These are phyloP conservation scores for Euleptes europaea DNA, from an alignment of 2,113 vertebrate species.

Conservation along the genomic window DNA sequence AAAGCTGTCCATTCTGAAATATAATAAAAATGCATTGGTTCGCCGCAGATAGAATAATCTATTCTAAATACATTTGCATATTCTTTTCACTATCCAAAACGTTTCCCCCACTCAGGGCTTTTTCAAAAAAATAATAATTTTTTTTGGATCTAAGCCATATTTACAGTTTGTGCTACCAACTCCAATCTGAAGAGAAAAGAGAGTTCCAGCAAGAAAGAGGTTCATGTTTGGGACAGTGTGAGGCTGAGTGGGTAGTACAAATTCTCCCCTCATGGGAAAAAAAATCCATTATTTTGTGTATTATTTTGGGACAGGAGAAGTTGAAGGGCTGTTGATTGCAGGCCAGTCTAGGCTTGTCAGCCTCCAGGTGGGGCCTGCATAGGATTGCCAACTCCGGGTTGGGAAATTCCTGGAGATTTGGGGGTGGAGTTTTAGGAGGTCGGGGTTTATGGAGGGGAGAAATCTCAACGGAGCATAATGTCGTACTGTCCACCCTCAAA, in stretches of 20 bases:
- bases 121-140: too few relatives aligned
- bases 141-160: conserved; percentile 48
- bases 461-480: too few relatives aligned
- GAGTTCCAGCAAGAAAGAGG: conserved; percentile 60
- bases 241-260: background rate
- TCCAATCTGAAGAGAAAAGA: conserved; percentile 65
- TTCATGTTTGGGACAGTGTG: background rate
- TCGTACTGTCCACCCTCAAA: too few relatives aligned
- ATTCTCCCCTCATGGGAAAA: background rate
- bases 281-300: background rate
- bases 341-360: too few relatives aligned
- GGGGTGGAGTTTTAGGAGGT: too few relatives aligned
- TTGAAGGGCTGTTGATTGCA: too few relatives aligned
- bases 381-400: too few relatives aligned
- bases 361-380: too few relatives aligned
- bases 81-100: conserved; percentile 53
- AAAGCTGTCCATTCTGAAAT: conserved; percentile 65
- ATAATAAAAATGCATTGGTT: conserved; percentile 53
- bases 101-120: conserved; percentile 16
- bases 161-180: conserved; percentile 59
- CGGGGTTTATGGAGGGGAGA: too few relatives aligned
- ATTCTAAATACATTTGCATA: conserved; percentile 68
- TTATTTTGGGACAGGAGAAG: too few relatives aligned
- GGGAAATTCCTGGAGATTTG: too few relatives aligned
- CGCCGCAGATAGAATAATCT: conserved; percentile 53